Evolutionary conservation across 2,113 vertebrate species (phyloP), one percentile per base, ranked within the genome.

Genomic region (Pongo pygmaeus): DNA sequence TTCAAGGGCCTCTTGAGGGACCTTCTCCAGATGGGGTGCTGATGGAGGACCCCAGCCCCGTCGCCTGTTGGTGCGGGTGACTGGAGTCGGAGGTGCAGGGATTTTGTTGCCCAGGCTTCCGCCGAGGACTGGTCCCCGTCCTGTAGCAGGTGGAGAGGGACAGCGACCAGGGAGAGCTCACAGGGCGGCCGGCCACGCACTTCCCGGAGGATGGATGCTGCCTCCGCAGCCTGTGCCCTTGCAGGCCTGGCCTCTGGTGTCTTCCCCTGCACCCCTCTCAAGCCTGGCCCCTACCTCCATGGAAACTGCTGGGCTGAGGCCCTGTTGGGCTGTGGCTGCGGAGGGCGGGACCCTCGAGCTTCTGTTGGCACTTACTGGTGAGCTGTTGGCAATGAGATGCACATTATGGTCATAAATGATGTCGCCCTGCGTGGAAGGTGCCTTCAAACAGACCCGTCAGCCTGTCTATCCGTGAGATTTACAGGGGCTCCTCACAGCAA

Each of bases 361-460:
- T 74, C 57, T 50, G 11, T 55, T 9, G 52, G 59, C 22, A 13
- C 46, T 11, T 23, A 32, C n/a, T 14, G 46, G 38, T 27, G 59
- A 23, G 77, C 32, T 14, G 18, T 0, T 7, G 50, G 55, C 7
- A 6, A 75, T 10, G 72, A 20, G 14, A 25, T 43, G 13, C n/a
- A 5, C 46, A 0, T 3, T 23, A 35, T 4, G 35, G 1, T 32
- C 16, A 8, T 23, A 25, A 50, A 38, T 3, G 4, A 48, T 2
- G 30, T 50, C 0, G 12, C 9, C 25, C 3, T 9, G 0, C 0
- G 1, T 3, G 72, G 61, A 50, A 14, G 17, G 22, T 25, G 3
- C 30, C 10, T 27, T 43, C 55, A 12, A 8, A 32, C 3, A 0
- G 3, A 16, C 12, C 16, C 0, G 12, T 38, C 81, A 38, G 50